Conservation (phyloP, 2,113 vertebrate species). For the Sphaerodactylus townsendi region DNA sequence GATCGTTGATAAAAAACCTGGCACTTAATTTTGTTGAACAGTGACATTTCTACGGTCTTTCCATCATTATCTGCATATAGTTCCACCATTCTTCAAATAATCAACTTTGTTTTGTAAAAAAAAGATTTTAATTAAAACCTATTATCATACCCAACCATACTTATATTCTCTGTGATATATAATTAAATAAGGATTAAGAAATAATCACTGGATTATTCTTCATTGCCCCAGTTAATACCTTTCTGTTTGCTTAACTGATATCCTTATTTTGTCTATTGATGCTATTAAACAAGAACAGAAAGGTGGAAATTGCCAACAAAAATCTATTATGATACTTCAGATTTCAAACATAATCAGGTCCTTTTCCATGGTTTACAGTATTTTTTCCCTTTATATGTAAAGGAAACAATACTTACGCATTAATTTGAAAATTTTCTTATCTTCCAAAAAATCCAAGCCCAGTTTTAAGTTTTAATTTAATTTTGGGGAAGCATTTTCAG, state of each 20-base stretch:
- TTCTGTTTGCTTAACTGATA: background rate
- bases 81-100: background rate
- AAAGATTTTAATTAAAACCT: background rate
- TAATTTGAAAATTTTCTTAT: background rate
- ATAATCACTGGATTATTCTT: slow-evolving; percentile 7
- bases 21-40: background rate
- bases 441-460: background rate
- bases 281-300: background rate
- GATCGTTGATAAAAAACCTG: background rate
- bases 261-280: background rate
- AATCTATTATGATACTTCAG: background rate
- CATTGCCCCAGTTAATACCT: background rate
- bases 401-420: background rate
- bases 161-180: background rate
- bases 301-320: background rate
- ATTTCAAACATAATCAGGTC: background rate
- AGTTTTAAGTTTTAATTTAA: background rate
- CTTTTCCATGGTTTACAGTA: slow-evolving; percentile 3
- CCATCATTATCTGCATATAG: background rate
- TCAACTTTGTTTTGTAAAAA: background rate
- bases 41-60: background rate
- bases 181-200: background rate
- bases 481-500: background rate
- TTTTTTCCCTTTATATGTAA: slow-evolving; percentile 11
- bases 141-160: background rate